Evolutionary conservation across 2,888 invertebrate species (phyloP).

Genomic region (Lysandra coridon): DNA sequence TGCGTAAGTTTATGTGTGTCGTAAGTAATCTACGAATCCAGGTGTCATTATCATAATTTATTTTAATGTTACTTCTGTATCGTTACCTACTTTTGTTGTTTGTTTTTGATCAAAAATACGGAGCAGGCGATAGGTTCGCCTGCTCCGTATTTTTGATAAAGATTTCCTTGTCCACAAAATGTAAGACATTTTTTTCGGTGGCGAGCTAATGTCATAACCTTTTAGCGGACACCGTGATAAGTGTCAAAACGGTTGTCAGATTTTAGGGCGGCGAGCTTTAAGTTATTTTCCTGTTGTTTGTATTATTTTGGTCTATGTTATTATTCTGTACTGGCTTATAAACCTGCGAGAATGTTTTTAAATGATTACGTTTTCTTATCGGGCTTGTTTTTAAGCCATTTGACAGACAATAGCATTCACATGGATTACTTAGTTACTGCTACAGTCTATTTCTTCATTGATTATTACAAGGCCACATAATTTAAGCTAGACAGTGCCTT

Average conservation of each 20-base stretch:
- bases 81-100: neutral
- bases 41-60: no score
- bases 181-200: constrained; percentile 12
- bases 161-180: constrained; percentile 22
- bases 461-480: no score
- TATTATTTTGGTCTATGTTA: constrained; percentile 1
- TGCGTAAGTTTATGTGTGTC: no score
- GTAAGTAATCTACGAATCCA: no score
- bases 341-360: neutral
- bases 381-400: no score
- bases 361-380: no score
- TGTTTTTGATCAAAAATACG: neutral
- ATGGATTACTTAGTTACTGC: no score
- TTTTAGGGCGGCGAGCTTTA: constrained; percentile 13
- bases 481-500: no score
- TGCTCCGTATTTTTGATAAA: neutral
- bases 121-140: neutral
- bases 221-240: constrained; percentile 25
- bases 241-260: constrained; percentile 2
- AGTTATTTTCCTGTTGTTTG: neutral
- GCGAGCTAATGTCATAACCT: constrained; percentile 21
- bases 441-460: no score
- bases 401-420: no score
- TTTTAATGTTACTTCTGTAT: no score
- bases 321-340: neutral